phyloP scores from a whole-genome alignment of 1,140 invertebrate species.

The Ips nitidus region DNA sequence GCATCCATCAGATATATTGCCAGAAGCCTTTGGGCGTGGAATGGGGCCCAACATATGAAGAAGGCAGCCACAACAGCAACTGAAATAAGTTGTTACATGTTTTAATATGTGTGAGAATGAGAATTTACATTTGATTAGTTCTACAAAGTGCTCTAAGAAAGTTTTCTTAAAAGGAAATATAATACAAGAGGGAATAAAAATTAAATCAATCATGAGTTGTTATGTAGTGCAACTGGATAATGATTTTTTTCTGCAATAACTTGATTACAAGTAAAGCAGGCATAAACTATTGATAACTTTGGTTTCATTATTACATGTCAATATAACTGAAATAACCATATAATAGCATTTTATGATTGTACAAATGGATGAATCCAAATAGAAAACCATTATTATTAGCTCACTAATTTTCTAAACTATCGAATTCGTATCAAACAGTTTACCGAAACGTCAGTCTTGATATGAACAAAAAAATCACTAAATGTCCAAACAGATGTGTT shows the following conservation, averaged over 20 bases:
- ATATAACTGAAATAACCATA: too few relatives aligned
- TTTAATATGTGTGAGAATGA: not conserved
- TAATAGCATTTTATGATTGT: too few relatives aligned
- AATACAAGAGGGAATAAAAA: not conserved
- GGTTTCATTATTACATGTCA: too few relatives aligned
- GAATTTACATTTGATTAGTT: not conserved
- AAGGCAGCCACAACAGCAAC: constrained; percentile 93
- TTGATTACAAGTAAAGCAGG: too few relatives aligned
- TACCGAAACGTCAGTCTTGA: too few relatives aligned
- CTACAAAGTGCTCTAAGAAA: not conserved
- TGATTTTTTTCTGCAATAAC: too few relatives aligned
- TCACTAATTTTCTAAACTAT: too few relatives aligned
- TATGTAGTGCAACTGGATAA: not conserved
- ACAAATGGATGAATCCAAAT: too few relatives aligned
- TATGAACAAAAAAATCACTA: not conserved
- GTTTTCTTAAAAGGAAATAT: not conserved
- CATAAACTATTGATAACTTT: too few relatives aligned
- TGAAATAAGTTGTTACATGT: constrained; percentile 53
- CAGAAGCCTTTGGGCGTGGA: constrained; percentile 83
- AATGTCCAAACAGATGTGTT: not conserved
- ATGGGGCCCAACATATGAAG: constrained; percentile 94
- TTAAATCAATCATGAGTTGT: too few relatives aligned
- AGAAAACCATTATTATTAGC: too few relatives aligned
- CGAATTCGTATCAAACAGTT: too few relatives aligned
- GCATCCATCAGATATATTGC: constrained; percentile 62